Percentiles rank a stretch among this genome's conserved stretches.
Evolutionary conservation across 2,797 vertebrate species (phyloP).

Genomic region (Dendrocincla tyrannina): DNA sequence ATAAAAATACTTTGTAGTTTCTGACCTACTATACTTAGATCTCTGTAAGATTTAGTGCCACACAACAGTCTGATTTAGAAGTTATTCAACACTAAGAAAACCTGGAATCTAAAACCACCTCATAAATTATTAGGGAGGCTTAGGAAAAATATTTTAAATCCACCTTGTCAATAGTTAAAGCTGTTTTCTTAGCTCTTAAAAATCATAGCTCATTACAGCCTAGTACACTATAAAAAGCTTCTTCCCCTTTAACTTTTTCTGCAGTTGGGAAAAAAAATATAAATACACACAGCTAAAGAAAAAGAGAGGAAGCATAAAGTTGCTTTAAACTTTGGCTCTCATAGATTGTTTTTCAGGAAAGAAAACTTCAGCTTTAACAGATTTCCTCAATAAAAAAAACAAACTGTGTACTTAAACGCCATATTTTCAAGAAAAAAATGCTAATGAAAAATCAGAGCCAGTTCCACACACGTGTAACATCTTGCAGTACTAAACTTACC

Average conservation of each 20-base stretch:
- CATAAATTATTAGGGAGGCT: conserved; percentile 48
- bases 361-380: not conserved
- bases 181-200: conserved; percentile 39
- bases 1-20: conserved; percentile 67
- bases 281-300: not conserved
- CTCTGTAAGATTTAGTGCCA: conserved; percentile 18
- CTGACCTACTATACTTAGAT: conserved; percentile 65
- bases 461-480: not conserved
- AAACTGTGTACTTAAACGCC: not conserved
- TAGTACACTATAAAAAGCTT: conserved; percentile 24
- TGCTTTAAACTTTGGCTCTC: not conserved
- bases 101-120: conserved; percentile 59
- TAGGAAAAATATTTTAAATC: conserved; percentile 59
- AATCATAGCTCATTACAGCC: conserved; percentile 44
- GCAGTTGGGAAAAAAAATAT: not conserved
- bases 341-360: not conserved
- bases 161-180: conserved; percentile 45
- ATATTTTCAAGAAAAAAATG: not conserved
- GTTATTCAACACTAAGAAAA: conserved; percentile 54
- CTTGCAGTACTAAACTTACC: not conserved
- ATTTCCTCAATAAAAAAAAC: not conserved
- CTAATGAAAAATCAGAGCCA: conserved; percentile 4
- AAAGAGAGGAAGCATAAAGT: not conserved
- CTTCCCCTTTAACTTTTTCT: not conserved
- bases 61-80: conserved; percentile 55